A percentile compares a stretch with the other conserved stretches of the same genome.
Conservation (phyloP, 2,797 vertebrate genomes). For the Microctenopoma stevenorrisi region DNA sequence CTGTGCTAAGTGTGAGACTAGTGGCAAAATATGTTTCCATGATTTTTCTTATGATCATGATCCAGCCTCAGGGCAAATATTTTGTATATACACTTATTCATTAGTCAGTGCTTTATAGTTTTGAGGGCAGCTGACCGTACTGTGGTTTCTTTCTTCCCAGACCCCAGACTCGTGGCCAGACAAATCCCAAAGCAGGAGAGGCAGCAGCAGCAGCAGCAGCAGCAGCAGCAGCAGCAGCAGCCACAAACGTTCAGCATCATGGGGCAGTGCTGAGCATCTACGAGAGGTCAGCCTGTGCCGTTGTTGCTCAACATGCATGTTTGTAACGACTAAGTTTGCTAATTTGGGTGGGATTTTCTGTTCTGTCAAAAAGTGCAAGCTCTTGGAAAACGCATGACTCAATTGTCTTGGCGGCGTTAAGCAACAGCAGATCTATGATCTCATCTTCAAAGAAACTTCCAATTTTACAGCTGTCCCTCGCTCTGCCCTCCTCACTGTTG, state of each 20-base stretch:
- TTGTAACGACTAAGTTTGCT: slow-evolving; percentile 5
- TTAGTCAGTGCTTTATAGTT: background rate
- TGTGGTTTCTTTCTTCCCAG: slow-evolving; percentile 64
- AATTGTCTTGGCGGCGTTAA: slow-evolving; percentile 35
- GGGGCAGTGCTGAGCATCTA: slow-evolving; percentile 88
- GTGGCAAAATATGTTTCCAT: slow-evolving; percentile 1
- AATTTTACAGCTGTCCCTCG: slow-evolving; percentile 27
- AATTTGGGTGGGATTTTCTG: background rate
- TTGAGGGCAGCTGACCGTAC: background rate
- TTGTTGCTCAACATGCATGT: slow-evolving; percentile 5
- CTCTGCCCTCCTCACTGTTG: background rate
- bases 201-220: too few species aligned
- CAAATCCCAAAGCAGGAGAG: slow-evolving; percentile 66
- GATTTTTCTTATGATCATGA: background rate
- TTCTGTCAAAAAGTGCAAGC: background rate
- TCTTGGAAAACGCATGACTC: slow-evolving; percentile 19
- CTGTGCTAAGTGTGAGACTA: slow-evolving; percentile 34
- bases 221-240: slow-evolving; percentile 39
- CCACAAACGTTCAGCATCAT: slow-evolving; percentile 90
- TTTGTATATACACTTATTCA: background rate
- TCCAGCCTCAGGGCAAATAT: background rate
- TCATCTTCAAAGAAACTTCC: slow-evolving; percentile 50
- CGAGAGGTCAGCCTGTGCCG: slow-evolving; percentile 81
- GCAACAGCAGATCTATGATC: slow-evolving; percentile 50
- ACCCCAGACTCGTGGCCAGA: slow-evolving; percentile 89